Conservation (phyloP, 2,797 vertebrate species). For the Myoxocephalus aenaeus region DNA sequence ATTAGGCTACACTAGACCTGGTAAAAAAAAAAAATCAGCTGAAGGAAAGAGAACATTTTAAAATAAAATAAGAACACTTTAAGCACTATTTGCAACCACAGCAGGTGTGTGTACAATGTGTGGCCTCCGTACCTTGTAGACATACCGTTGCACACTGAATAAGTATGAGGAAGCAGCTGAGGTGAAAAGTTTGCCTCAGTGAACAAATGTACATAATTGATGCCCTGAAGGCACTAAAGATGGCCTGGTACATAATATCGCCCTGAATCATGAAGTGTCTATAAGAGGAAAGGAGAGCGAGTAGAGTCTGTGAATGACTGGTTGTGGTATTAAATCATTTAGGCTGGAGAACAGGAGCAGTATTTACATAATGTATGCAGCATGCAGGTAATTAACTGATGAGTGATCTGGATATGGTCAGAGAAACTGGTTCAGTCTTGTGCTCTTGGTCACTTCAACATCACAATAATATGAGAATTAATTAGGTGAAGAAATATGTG, state of each 20-base stretch:
- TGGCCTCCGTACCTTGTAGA: constrained; percentile 8
- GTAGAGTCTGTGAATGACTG: constrained; percentile 26
- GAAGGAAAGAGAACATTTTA: not conserved
- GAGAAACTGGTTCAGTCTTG: constrained; percentile 4
- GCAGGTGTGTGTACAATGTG: constrained; percentile 17
- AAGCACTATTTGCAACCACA: not conserved
- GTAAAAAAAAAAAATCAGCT: not conserved
- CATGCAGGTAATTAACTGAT: constrained; percentile 18
- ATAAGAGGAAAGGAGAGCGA: constrained; percentile 22
- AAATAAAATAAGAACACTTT: not conserved
- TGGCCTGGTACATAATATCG: constrained; percentile 44
- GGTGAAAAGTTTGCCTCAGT: constrained; percentile 69
- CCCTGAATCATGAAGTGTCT: constrained; percentile 50
- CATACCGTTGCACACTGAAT: constrained; percentile 13
- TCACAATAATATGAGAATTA: not conserved
- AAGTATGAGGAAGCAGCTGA: constrained; percentile 39
- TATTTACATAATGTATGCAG: constrained; percentile 14
- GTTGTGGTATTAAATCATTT: constrained; percentile 52
- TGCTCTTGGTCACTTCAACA: not conserved
- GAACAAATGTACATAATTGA: constrained; percentile 66
- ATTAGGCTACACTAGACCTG: not conserved
- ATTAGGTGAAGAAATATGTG: not conserved
- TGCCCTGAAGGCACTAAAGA: constrained; percentile 46
- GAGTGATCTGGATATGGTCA: constrained; percentile 1
- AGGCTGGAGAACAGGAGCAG: constrained; percentile 31